Percentiles rank a stretch among this genome's conserved stretches.
These are phyloP conservation scores for Melanotaenia maccullochi DNA, from an alignment of 2,797 vertebrate genomes.

Conservation along the genomic window DNA sequence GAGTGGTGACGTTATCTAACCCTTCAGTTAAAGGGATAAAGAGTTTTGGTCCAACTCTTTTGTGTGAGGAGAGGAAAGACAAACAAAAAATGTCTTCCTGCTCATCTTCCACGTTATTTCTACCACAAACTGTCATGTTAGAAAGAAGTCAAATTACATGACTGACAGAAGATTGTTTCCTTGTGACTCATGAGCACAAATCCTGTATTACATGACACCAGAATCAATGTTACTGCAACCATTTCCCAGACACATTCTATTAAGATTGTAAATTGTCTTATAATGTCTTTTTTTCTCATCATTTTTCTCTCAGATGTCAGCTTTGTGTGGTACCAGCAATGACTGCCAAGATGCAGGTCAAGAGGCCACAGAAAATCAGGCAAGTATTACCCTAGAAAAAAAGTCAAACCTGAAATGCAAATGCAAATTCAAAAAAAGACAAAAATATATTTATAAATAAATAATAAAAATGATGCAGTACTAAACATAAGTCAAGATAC, in stretches of 20 bases:
- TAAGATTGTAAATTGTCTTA: conserved; percentile 7
- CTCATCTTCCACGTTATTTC: not conserved
- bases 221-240: conserved; percentile 7
- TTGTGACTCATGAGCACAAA: conserved; percentile 17
- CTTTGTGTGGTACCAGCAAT: conserved; percentile 66
- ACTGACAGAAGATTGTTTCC: conserved; percentile 6
- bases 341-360: conserved; percentile 48
- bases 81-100: conserved; percentile 12
- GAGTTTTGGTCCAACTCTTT: not conserved
- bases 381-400: conserved; percentile 18
- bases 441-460: too few relatives aligned
- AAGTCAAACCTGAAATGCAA: not conserved
- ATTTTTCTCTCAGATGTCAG: conserved; percentile 66
- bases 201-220: conserved; percentile 13
- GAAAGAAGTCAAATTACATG: conserved; percentile 6
- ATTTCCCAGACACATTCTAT: not conserved
- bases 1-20: not conserved
- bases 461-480: too few relatives aligned
- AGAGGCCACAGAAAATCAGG: conserved; percentile 58
- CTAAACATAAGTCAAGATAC: too few relatives aligned
- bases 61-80: conserved; percentile 25
- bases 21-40: not conserved
- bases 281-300: not conserved
- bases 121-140: not conserved
- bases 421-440: too few relatives aligned